phyloP scores from a whole-genome alignment of 2,797 vertebrate genomes.

The Rhodeus uyekii region DNA sequence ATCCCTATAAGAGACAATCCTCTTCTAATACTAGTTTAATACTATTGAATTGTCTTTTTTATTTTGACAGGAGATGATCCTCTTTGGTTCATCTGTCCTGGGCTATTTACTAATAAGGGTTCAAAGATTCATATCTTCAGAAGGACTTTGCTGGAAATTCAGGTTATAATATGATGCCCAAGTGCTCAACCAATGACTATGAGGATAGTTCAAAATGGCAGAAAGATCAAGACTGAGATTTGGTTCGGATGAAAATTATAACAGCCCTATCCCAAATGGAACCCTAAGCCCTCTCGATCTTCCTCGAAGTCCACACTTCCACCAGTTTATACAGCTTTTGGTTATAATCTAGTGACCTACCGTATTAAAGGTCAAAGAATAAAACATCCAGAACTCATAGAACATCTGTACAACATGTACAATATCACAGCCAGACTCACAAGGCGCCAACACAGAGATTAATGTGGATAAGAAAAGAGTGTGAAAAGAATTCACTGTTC shows the following conservation, averaged over 20 bases:
- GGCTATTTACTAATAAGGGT: not conserved
- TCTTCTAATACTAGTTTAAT: not conserved
- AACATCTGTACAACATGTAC: not conserved
- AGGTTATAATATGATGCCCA: not conserved
- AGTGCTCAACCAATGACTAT: not conserved
- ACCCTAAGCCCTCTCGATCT: not conserved
- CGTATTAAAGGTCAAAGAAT: not conserved
- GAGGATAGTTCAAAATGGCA: not conserved
- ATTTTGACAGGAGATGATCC: not conserved
- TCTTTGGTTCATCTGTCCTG: not conserved
- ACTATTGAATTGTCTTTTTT: not conserved
- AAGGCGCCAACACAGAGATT: not conserved
- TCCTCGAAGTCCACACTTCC: not conserved
- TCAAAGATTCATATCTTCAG: not conserved
- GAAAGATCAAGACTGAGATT: not conserved
- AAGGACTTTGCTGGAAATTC: not conserved
- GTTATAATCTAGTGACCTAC: not conserved
- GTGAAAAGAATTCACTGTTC: not conserved
- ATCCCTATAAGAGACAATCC: not conserved
- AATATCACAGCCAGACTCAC: not conserved
- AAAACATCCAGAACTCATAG: not conserved
- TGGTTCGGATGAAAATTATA: not conserved
- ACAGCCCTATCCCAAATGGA: not conserved
- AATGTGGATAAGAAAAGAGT: conserved; percentile 28
- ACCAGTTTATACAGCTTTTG: not conserved